Evolutionary conservation across 2,113 vertebrate genomes (phyloP), one percentile per base, ranked within the genome.

Genomic region (Oceanites oceanicus): DNA sequence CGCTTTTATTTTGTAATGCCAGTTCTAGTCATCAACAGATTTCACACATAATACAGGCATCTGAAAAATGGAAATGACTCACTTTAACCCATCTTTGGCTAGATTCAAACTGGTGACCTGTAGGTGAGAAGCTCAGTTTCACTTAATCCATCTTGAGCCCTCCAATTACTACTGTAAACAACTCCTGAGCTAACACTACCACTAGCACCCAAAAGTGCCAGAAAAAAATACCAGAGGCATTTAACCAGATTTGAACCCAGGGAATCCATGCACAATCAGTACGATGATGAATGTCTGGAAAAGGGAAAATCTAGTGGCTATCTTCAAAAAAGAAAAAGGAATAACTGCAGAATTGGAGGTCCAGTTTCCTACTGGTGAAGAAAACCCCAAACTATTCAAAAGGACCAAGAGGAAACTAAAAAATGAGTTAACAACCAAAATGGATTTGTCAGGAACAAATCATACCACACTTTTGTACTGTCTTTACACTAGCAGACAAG

Each of bases 281-380:
- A 61, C 0, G 3, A 49, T 0, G 0, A 50, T 1, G 0, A 5
- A 81, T 70, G 23, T 49, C 38, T 49, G n/a, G 52, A 50, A 91
- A 58, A 63, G 7, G 50, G 20, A 78, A 87, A 89, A 78, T 20
- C 52, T 30, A 62, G 52, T 8, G 10, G 20, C 29, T 78, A 3
- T 7, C 36, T 63, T 27, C 30, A 55, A 86, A 73, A 65, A 8
- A 55, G 22, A 14, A 30, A 70, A 86, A 71, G 22, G 19, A 84
- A 2, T 70, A 84, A 71, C 18, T 4, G 14, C 52, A 77, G 38
- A 80, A 86, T 8, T 70, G 18, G n/a, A 87, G 12, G 27, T 53
- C 15, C 36, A 66, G 23, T 34, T 86, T 88, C 52, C 20, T 74
- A 21, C 15, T 7, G 27, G 8, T 8, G 15, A 80, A 94, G 94